A percentile compares a stretch with the other conserved stretches of the same genome.
Evolutionary conservation across 1,140 invertebrate genomes (phyloP).

Genomic region (Drosophila funebris): DNA sequence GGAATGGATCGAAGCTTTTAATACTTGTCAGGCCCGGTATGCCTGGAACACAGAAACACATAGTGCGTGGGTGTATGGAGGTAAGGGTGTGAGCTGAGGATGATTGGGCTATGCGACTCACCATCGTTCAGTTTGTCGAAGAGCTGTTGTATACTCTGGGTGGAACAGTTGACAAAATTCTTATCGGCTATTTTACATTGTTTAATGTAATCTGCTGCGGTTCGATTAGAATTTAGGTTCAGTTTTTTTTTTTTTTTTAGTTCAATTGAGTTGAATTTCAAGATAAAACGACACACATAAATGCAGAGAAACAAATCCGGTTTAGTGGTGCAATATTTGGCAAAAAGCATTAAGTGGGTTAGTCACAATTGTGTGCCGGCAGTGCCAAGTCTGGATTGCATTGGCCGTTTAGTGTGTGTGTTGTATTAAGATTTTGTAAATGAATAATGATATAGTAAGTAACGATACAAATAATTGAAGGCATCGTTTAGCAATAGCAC

Average conservation of each 20-base stretch:
- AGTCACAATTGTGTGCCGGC: slow-evolving; percentile 54
- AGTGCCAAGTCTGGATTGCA: neutral
- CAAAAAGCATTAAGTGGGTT: slow-evolving; percentile 52
- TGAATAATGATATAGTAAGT: neutral
- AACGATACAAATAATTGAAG: neutral
- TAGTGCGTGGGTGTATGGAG: neutral
- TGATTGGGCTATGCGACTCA: slow-evolving; percentile 33
- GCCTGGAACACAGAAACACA: slow-evolving; percentile 43
- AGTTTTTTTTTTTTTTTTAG: slow-evolving; percentile 21
- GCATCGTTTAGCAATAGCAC: neutral
- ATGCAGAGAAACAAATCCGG: slow-evolving; percentile 67
- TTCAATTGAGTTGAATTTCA: slow-evolving; percentile 43
- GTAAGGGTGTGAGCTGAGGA: neutral
- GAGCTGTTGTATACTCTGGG: slow-evolving; percentile 86
- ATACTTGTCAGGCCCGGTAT: slow-evolving; percentile 84
- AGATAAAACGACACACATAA: slow-evolving; percentile 46
- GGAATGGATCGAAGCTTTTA: slow-evolving; percentile 87
- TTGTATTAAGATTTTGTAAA: neutral
- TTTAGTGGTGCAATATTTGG: slow-evolving; percentile 70
- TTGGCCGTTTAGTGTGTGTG: neutral
- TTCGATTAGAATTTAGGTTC: slow-evolving; percentile 67
- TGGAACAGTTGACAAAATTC: slow-evolving; percentile 87
- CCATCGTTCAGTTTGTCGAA: slow-evolving; percentile 86
- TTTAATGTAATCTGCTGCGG: slow-evolving; percentile 87
- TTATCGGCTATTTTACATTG: slow-evolving; percentile 87